Evolutionary conservation across 2,797 vertebrate genomes (phyloP).

Genomic region (Gymnocypris eckloni): DNA sequence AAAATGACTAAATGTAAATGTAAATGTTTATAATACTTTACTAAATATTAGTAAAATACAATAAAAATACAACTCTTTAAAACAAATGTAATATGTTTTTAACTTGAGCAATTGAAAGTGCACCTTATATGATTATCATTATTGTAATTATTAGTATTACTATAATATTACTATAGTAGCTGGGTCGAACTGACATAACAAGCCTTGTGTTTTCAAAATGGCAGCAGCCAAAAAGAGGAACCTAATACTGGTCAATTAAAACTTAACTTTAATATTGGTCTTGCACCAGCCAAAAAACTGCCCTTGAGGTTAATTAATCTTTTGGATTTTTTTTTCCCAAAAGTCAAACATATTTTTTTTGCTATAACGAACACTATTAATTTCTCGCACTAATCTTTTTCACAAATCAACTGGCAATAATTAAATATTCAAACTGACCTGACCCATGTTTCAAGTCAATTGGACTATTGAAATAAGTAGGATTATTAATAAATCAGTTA

Average conservation of each 20-base stretch:
- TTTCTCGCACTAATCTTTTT: neutral
- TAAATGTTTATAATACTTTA: too few relatives aligned
- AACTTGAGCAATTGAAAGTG: neutral
- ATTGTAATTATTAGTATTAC: neutral
- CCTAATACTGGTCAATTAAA: neutral
- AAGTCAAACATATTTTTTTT: neutral
- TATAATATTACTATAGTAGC: neutral
- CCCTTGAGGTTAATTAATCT: neutral
- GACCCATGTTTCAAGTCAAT: neutral
- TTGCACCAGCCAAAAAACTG: neutral
- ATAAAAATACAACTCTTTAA: neutral
- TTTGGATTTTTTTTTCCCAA: neutral
- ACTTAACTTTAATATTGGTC: neutral
- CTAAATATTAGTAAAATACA: neutral
- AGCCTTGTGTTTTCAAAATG: neutral
- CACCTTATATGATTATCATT: neutral
- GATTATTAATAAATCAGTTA: slow-evolving; percentile 2
- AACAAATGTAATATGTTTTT: neutral
- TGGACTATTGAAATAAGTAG: neutral
- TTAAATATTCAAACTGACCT: slow-evolving; percentile 3
- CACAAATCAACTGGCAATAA: neutral
- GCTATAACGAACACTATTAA: neutral
- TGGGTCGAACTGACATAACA: neutral
- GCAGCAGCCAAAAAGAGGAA: neutral
- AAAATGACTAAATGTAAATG: too few relatives aligned